Conservation (phyloP, 1,140 invertebrate genomes). For the Cyclargus thomasi region DNA sequence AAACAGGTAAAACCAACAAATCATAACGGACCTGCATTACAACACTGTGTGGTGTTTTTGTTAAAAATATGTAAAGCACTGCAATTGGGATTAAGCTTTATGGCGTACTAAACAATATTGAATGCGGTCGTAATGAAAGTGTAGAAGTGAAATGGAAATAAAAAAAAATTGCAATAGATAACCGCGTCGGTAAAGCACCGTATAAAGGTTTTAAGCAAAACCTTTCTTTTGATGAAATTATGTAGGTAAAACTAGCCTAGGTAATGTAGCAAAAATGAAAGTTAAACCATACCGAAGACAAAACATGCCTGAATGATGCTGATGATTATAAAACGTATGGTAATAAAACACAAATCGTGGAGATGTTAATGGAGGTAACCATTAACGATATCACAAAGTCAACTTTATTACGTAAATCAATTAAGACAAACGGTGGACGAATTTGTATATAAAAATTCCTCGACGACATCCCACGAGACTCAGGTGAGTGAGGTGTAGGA, state of each 20-base stretch:
- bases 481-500: background rate
- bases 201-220: background rate
- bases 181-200: background rate
- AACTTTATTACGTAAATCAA: conserved; percentile 14
- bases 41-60: conserved; percentile 10
- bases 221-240: background rate
- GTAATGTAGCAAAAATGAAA: background rate
- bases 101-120: background rate
- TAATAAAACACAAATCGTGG: conserved; percentile 6
- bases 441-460: conserved; percentile 12
- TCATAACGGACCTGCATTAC: conserved; percentile 8
- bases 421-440: conserved; percentile 3
- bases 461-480: background rate
- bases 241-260: background rate
- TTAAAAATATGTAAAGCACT: conserved; percentile 6
- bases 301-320: background rate
- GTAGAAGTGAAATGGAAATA: background rate
- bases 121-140: background rate
- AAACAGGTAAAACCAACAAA: background rate
- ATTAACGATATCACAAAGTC: conserved; percentile 9
- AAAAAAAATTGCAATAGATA: background rate
- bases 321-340: background rate
- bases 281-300: no score
- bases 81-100: conserved; percentile 6
- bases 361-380: conserved; percentile 2